These are phyloP conservation scores for Lasaia peninsularis DNA, from an alignment of 1,140 invertebrate genomes.

Conservation along the genomic window DNA sequence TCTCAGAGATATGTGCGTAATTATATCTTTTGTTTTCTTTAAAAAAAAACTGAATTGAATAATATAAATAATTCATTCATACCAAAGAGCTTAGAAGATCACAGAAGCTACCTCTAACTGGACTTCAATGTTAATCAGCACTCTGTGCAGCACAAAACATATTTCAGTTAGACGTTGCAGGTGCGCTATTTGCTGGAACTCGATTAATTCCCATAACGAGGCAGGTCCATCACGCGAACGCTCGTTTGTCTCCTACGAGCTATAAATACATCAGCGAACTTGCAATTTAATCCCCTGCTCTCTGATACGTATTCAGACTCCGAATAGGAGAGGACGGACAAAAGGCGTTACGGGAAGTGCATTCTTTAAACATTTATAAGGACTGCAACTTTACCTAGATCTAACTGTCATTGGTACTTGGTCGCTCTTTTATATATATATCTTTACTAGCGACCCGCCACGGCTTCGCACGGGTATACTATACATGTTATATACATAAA, in stretches of 20 bases:
- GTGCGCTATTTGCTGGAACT: constrained; percentile 62
- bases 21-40: too few relatives aligned
- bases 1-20: too few relatives aligned
- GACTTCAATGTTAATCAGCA: constrained; percentile 35
- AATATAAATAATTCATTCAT: too few relatives aligned
- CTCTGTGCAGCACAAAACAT: constrained; percentile 37
- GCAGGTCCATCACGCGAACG: constrained; percentile 67
- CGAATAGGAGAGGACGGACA: constrained; percentile 23
- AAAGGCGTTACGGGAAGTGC: constrained; percentile 1
- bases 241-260: constrained; percentile 71
- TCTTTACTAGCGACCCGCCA: too few relatives aligned
- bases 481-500: too few relatives aligned
- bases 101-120: too few relatives aligned
- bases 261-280: constrained; percentile 76
- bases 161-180: constrained; percentile 63
- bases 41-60: too few relatives aligned
- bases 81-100: too few relatives aligned
- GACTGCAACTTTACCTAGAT: neutral
- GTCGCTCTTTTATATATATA: too few relatives aligned
- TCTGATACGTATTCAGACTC: constrained; percentile 46
- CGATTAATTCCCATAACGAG: constrained; percentile 76
- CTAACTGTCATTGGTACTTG: too few relatives aligned
- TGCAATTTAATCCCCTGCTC: constrained; percentile 71
- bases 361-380: constrained; percentile 1
- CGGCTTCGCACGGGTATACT: too few relatives aligned